Evolutionary conservation across 2,113 vertebrate species (phyloP), one percentile per base, ranked within the genome.

Genomic region (Numida meleagris): DNA sequence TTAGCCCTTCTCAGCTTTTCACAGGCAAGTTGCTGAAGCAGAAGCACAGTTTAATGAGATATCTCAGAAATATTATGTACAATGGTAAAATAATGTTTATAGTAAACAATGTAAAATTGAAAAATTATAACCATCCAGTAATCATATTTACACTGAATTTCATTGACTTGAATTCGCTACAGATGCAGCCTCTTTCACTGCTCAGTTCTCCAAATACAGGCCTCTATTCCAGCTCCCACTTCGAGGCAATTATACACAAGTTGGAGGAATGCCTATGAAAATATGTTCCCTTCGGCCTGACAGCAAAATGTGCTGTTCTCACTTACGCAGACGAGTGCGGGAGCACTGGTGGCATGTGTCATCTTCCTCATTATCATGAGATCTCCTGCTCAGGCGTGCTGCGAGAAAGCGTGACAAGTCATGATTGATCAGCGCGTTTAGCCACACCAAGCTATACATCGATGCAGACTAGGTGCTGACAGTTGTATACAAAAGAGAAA

Each of bases 201-300:
- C 91, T 81, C 89, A 3, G 78, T 94, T 70, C 91, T 95, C 85
- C 79, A 88, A 89, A 86, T 7, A 13, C 87, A 74, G 84, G 34
- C 93, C 58, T 68, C 74, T 57, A 88, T 95, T 95, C 91, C 93
- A 91, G 33, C 95, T 95, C 94, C 94, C 94, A 95, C 94, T 96
- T 91, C 76, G 33, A 82, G 90, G 95, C 93, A 95, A 94, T 96
- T 93, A 96, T 72, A 42, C 85, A 55, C 75, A n/a, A 95, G 93
- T 93, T 96, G 96, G 96, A 97, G 95, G 85, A 63, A 45, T 96
- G 96, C 96, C 96, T 97, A 86, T 75, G 91, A 95, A 97, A 97
- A 97, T 86, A 93, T 67, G 76, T 95, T 95, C 95, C 89, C 93
- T 86, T 95, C 15, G 68, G 65, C 94, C 96, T 95, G 96, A 95